Base-by-base conservation (phyloP, 2,888 invertebrate genomes). In the Dusona sp. region DNA sequence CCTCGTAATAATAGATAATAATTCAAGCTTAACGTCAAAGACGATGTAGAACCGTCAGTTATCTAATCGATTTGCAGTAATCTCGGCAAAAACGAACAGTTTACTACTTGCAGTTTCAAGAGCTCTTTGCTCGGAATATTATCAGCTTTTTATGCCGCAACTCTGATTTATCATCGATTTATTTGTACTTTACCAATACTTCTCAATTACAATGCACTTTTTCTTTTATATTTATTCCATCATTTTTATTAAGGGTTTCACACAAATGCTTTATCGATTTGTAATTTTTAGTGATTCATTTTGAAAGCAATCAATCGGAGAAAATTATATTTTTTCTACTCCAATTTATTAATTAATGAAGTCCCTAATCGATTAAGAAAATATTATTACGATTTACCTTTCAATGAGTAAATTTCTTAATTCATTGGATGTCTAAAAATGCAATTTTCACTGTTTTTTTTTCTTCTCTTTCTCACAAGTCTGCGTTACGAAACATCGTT, bases 11-110 rank as follows among this genome's bases (percentile, higher is more conserved):
- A 61, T 61, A 61, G 61, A 61, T 29, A 61, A 61, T 61, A 73
- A 51, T 42, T n/a, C 42, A 61, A 33, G 36, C 42, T 51, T 29
- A 11, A 75, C 57, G 25, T 77, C 64, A 54, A 36, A 72, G 8
- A 42, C 38, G 73, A 54, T 73, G 33, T 73, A 36, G n/a, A 33
- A n/a, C 22, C n/a, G 54, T 22, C 22, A 29, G 74, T 74, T 74
- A 74, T 77, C 74, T 74, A 74, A 61, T 82, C 48, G 45, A 25
- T 22, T 68, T 1, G 67, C 19, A 42, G 42, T 0, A 82, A 65
- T 73, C 22, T 29, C 11, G 22, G 8, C 54, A 42, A 67, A 54
- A 45, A 54, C n/a, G 54, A 73, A 51, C 22, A 3, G 25, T 38
- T 73, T 73, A 19, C n/a, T 36, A 33, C 45, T 48, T 29, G 19